phyloP scores from a whole-genome alignment of 23 tunicate genomes.

The Ciona savignyi region DNA sequence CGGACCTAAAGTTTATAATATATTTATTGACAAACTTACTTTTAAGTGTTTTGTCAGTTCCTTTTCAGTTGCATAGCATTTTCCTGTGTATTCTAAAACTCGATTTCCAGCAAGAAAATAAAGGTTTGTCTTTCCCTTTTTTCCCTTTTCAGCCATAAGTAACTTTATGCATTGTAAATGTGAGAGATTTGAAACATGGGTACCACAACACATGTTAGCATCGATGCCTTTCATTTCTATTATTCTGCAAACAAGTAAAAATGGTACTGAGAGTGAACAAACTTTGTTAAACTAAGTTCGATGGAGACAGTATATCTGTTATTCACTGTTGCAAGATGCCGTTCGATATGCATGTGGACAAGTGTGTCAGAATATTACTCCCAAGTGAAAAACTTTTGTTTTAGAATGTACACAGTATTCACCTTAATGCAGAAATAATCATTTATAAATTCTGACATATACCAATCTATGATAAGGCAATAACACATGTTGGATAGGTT shows the following conservation, averaged over 20 bases:
- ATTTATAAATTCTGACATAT: too few species aligned
- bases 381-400: too few species aligned
- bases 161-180: constrained; percentile 74
- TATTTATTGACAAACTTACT: constrained; percentile 3
- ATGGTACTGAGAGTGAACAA: too few species aligned
- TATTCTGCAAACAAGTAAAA: constrained; percentile 26
- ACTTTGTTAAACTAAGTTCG: too few species aligned
- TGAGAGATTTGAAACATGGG: constrained; percentile 81
- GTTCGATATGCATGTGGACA: too few species aligned
- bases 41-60: constrained; percentile 48
- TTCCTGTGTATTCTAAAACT: constrained; percentile 35
- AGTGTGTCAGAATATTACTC: too few species aligned
- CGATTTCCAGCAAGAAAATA: constrained; percentile 78
- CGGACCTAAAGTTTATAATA: not conserved
- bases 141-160: constrained; percentile 72
- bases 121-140: constrained; percentile 83
- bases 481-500: too few species aligned
- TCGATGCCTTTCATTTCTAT: constrained; percentile 87
- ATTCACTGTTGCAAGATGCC: too few species aligned
- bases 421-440: too few species aligned
- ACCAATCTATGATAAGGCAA: too few species aligned
- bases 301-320: too few species aligned
- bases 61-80: constrained; percentile 44
- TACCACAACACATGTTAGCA: constrained; percentile 97
- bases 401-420: too few species aligned